These are phyloP conservation scores for Lucinisca nassula DNA, from an alignment of 2,888 invertebrate genomes.

Conservation along the genomic window DNA sequence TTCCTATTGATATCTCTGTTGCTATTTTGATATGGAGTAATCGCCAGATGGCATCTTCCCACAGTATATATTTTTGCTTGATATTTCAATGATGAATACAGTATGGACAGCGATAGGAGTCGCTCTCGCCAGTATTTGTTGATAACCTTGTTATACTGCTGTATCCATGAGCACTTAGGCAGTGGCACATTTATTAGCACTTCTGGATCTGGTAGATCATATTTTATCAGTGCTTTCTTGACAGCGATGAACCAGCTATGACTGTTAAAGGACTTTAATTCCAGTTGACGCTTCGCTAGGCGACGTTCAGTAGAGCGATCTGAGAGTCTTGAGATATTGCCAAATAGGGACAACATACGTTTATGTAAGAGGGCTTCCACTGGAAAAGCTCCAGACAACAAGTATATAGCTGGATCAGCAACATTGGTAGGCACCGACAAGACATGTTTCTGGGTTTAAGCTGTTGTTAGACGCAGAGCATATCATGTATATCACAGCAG, in stretches of 20 bases:
- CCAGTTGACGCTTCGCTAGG: neutral
- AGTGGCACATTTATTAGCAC: neutral
- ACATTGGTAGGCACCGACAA: neutral
- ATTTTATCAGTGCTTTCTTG: neutral
- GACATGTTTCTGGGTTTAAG: too few relatives aligned
- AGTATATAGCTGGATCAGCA: neutral
- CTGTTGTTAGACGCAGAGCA: too few relatives aligned
- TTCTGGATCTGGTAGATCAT: neutral
- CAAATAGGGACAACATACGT: neutral
- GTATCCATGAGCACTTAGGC: neutral
- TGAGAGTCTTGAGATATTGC: neutral
- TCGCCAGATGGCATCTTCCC: too few relatives aligned
- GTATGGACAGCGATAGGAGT: too few relatives aligned
- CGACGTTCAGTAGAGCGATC: neutral
- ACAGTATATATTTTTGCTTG: too few relatives aligned
- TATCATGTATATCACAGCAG: too few relatives aligned
- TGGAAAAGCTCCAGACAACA: neutral
- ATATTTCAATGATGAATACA: too few relatives aligned
- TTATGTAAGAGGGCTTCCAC: neutral
- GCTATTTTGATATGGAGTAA: too few relatives aligned
- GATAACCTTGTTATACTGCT: too few relatives aligned
- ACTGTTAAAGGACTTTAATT: neutral
- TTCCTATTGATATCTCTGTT: too few relatives aligned
- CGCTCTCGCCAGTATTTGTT: too few relatives aligned
- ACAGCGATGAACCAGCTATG: neutral